Conservation (phyloP, 2,113 vertebrate genomes). For the Prolemur simus region DNA sequence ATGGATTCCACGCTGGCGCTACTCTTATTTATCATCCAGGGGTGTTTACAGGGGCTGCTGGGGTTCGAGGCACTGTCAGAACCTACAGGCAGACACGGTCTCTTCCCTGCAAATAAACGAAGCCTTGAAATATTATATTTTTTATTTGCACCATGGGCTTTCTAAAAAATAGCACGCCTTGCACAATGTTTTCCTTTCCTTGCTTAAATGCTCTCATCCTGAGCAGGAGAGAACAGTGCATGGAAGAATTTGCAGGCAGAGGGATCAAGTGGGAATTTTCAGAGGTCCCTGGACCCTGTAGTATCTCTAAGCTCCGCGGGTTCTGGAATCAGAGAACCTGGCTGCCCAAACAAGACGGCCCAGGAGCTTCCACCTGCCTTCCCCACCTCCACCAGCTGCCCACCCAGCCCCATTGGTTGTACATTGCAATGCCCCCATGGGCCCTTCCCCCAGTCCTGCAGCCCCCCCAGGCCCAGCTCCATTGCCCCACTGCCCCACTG, state of each 20-base stretch:
- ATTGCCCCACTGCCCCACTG: fast-evolving
- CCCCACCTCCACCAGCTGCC: too few relatives aligned
- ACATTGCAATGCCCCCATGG: neutral
- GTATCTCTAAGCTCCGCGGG: neutral
- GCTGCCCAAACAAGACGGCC: neutral
- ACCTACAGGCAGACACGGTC: neutral
- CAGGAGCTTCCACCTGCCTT: fast-evolving
- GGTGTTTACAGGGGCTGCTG: neutral
- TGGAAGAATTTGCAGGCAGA: neutral
- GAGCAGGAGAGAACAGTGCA: neutral
- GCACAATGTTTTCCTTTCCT: neutral
- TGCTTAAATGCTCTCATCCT: neutral
- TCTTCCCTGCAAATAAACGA: neutral
- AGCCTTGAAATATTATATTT: neutral
- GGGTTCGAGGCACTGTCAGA: neutral
- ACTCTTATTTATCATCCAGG: neutral
- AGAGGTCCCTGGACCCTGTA: too few relatives aligned
- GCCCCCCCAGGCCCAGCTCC: too few relatives aligned
- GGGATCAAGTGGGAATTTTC: neutral
- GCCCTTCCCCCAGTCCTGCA: neutral
- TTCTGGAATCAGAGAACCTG: neutral
- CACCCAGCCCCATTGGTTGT: too few relatives aligned
- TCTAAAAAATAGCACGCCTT: neutral
- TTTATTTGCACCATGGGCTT: slow-evolving; percentile 39
- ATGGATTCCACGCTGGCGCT: neutral